Evolutionary conservation across 2,797 vertebrate genomes (phyloP), one percentile per base, ranked within the genome.

Genomic region (Clarias fuscus): DNA sequence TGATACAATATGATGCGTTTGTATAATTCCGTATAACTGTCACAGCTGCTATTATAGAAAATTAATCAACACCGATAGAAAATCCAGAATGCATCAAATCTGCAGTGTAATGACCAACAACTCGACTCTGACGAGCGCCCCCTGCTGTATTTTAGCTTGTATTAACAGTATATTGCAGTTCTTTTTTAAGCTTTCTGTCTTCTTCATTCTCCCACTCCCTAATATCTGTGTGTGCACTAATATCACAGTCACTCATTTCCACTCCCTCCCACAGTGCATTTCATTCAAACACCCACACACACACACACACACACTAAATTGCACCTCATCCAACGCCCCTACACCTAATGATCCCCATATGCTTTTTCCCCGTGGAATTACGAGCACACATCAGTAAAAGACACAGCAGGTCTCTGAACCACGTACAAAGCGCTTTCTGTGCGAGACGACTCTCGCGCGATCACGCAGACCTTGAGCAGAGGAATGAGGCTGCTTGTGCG

Each of bases 311-410:
- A 53, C 48, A 53, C 48, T 53, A 53, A 53, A 53, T 53, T 53
- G 48, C 48, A 53, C 11, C 48, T 53, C 48, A 67, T 67, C n/a
- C 65, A 67, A 67, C 67, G 30, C 27, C 27, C 13, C 67, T 33
- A 30, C 33, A 22, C 37, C 37, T 64, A 80, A 80, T 64, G 33
- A 64, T 40, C 59, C 59, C 78, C 78, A 43, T 40, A 80, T 80
- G 78, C 78, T 80, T 37, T 22, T n/a, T 64, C 78, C n/a, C 59
- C n/a, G 59, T 64, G 43, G 59, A 43, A n/a, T 80, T 24, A 80
- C n/a, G 37, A 43, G 37, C 59, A 64, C 33, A 5, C 78, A 43
- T 78, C 56, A 30, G 53, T 27, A 27, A 8, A 58, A 37, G 18
- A 22, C 58, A 7, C 76, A 78, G 56, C 76, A 43, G 30, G 37